Base-by-base conservation (phyloP, 2,113 vertebrate genomes). In the Cephalopterus ornatus region DNA sequence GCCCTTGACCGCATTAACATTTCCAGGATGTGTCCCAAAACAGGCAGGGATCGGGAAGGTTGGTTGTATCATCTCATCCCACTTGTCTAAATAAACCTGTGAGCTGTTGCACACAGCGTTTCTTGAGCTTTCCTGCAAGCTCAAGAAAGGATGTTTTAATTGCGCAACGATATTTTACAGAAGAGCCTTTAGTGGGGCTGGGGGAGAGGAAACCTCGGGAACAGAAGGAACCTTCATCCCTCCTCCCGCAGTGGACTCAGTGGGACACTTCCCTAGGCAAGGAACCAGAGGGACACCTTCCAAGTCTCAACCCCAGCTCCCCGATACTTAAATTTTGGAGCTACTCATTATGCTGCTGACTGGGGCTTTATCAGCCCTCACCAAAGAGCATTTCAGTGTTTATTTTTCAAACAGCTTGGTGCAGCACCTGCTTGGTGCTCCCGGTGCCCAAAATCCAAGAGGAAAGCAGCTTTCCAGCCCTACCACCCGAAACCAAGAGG, bases 221-320 rank as follows among this genome's bases (percentile, higher is more conserved):
- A 18, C 49, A 4, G 5, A 19, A 63, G 49, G n/a, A 13, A 33
- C 5, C 49, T 42, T 14, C 86, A 63, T 82, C 66, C 65, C 42
- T 41, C 84, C 58, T 81, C 74, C 79, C 8, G 22, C 37, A 21
- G 5, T 0, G 3, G 39, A 11, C 16, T 2, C 4, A 58, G 33
- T 0, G 5, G 26, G 62, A 65, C 28, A 1, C 10, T 53, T 27
- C n/a, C 35, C 47, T 5, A 0, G 2, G 6, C 53, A 8, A 4
- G 0, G 4, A 18, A 2, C 6, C 11, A 46, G 1, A 1, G 9
- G 19, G 24, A 27, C 91, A 68, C 8, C 37, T n/a, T 27, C 53
- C 37, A 42, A 24, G 26, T 16, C 42, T 62, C 52, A 49, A 12
- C 14, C 21, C 14, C 14, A 1, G 32, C 16, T 32, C 19, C 20